Evolutionary conservation across 1,140 invertebrate species (phyloP), one percentile per base, ranked within the genome.

Genomic region (Saxidomus purpurata): DNA sequence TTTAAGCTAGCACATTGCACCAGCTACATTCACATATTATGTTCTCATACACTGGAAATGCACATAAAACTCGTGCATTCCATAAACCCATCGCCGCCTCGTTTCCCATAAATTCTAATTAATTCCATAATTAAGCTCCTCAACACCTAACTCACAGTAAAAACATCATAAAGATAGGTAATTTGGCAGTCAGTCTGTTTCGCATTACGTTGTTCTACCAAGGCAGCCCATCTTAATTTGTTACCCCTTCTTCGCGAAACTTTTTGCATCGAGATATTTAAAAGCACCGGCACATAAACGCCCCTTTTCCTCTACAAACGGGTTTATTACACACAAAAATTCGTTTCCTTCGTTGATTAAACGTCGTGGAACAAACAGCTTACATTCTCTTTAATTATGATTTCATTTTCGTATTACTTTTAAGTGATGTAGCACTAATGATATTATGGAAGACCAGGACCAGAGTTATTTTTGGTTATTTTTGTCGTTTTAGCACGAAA

Each of bases 71-170:
- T n/a, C 63, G 34, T 84, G 49, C 84, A 76, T 47, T 55, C 71
- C 49, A 77, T 84, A 47, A 22, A 84, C 47, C 19, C 47, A 67
- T 31, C 34, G 59, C 81, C 81, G 47, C 28, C 63, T 61, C 31
- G 67, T 52, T 22, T 22, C 36, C 31, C 76, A 69, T 87, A 87
- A 87, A 87, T 87, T 67, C 76, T 87, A 87, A 87, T 87, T 87
- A 87, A 87, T 79, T 67, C 74, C 38, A 38, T 38, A 17, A 79
- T 87, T 79, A 87, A 87, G 34, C 49, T 6, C 22, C 34, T 63
- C 28, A 63, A 79, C 85, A 87, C 71, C 85, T 87, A 77, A 79
- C 43, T 49, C 69, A 40, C 28, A n/a, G 22, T 49, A 47, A 87
- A 63, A 25, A 59, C 71, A 79, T 87, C 85, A 47, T 76, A 87